These are phyloP conservation scores for Zaprionus gabonicus DNA, from an alignment of 1,140 invertebrate genomes.

Conservation along the genomic window DNA sequence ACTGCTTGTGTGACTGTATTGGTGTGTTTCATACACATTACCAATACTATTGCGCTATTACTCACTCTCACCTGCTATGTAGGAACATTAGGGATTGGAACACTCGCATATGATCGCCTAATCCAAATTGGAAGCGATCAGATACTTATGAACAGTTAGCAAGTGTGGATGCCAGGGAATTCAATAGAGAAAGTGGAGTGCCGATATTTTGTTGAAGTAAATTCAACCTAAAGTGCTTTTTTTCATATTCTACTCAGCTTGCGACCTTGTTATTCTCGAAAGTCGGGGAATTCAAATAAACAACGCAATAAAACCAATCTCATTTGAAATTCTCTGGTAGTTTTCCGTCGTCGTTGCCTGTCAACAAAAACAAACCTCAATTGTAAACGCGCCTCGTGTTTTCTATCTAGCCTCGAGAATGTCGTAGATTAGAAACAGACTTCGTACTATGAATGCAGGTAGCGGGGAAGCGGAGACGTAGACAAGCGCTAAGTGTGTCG, in stretches of 20 bases:
- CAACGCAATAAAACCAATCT: constrained; percentile 21
- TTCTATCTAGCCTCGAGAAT: background rate
- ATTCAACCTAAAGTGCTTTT: background rate
- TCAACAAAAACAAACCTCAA: constrained; percentile 2
- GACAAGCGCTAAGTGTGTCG: background rate
- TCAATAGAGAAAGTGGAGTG: background rate
- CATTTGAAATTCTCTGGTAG: constrained; percentile 9
- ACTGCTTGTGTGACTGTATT: background rate
- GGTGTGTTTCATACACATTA: background rate
- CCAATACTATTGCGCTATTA: background rate
- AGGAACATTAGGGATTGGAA: constrained; percentile 1
- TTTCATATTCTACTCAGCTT: background rate
- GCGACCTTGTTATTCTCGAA: background rate
- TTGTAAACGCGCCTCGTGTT: background rate
- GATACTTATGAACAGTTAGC: constrained; percentile 3
- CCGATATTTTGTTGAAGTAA: background rate
- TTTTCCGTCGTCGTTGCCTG: constrained; percentile 8
- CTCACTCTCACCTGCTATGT: background rate
- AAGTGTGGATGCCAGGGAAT: constrained; percentile 9
- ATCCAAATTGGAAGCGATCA: constrained; percentile 1
- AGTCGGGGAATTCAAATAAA: background rate
- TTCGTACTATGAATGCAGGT: background rate
- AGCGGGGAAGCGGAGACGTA: background rate
- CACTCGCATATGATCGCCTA: background rate
- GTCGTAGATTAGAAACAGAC: constrained; percentile 7